A percentile compares a stretch with the other conserved stretches of the same genome.
These are phyloP conservation scores for Synergus japonicus DNA, from an alignment of 2,888 invertebrate genomes.

Conservation along the genomic window DNA sequence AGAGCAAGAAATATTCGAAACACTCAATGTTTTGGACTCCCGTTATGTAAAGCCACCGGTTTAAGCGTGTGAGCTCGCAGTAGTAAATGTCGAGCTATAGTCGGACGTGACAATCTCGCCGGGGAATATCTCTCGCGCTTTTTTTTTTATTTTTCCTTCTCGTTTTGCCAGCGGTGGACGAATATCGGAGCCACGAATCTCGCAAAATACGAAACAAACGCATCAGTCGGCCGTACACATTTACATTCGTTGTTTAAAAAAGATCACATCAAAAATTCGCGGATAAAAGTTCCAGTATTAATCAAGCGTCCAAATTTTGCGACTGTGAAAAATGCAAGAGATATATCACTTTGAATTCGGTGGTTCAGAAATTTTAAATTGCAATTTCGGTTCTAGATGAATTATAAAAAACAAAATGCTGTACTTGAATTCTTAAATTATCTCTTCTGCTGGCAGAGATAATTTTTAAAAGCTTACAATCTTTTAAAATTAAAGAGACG, in stretches of 20 bases:
- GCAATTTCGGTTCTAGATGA: neutral
- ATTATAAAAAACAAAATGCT: neutral
- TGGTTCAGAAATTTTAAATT: no score
- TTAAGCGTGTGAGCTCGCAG: neutral
- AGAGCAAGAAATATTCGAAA: neutral
- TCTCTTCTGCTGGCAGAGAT: no score
- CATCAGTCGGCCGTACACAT: neutral
- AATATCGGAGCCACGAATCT: constrained; percentile 23
- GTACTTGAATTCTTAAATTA: no score
- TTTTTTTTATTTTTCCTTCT: constrained; percentile 12
- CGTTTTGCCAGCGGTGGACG: neutral
- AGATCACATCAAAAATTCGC: neutral
- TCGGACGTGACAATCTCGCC: constrained; percentile 23
- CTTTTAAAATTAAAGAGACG: no score
- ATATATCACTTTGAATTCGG: neutral
- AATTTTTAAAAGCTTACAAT: no score
- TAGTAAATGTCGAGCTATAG: constrained; percentile 26
- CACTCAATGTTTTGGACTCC: neutral
- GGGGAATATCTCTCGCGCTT: constrained; percentile 5
- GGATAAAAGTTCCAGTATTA: neutral
- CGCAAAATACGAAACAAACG: constrained; percentile 26
- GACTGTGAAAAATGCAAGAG: neutral
- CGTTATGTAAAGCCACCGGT: neutral
- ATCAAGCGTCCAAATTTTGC: constrained; percentile 8
- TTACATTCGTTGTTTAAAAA: neutral